Conservation (phyloP, 2,888 invertebrate species). For the Ectropis crepuscularia region DNA sequence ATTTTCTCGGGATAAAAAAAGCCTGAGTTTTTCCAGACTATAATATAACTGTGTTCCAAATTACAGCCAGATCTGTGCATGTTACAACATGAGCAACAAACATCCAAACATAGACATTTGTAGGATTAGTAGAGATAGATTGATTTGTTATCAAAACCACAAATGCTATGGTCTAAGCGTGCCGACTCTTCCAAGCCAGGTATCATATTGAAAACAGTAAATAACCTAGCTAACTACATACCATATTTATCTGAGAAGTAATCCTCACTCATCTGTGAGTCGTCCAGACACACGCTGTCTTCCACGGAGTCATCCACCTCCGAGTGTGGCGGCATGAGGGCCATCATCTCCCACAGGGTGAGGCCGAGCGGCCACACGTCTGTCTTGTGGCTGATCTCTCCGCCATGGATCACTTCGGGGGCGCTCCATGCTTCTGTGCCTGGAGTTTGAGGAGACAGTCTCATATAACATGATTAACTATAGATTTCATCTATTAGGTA, state of each 20-base stretch:
- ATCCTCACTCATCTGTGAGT: constrained; percentile 50
- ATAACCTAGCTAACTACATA: constrained; percentile 38
- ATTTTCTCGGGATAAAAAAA: too few relatives aligned
- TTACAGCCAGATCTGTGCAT: too few relatives aligned
- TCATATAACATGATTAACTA: background rate
- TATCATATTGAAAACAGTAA: background rate
- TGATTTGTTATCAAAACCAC: too few relatives aligned
- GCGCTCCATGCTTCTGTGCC: constrained; percentile 93
- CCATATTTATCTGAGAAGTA: constrained; percentile 67
- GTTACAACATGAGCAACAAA: too few relatives aligned
- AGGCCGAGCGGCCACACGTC: constrained; percentile 93
- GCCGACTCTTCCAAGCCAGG: too few relatives aligned
- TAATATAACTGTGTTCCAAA: too few relatives aligned
- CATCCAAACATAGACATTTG: too few relatives aligned
- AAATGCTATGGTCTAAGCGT: too few relatives aligned
- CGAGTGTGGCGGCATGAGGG: constrained; percentile 88
- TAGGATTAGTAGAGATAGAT: too few relatives aligned
- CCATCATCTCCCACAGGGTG: constrained; percentile 92
- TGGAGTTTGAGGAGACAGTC: constrained; percentile 42
- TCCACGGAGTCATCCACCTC: constrained; percentile 55
- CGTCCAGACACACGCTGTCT: constrained; percentile 54
- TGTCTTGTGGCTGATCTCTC: constrained; percentile 87
- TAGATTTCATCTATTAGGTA: too few relatives aligned
- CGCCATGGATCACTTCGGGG: constrained; percentile 88
- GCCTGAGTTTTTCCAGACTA: too few relatives aligned